Evolutionary conservation across 2,113 vertebrate genomes (phyloP).

Genomic region (Gambusia holbrooki): DNA sequence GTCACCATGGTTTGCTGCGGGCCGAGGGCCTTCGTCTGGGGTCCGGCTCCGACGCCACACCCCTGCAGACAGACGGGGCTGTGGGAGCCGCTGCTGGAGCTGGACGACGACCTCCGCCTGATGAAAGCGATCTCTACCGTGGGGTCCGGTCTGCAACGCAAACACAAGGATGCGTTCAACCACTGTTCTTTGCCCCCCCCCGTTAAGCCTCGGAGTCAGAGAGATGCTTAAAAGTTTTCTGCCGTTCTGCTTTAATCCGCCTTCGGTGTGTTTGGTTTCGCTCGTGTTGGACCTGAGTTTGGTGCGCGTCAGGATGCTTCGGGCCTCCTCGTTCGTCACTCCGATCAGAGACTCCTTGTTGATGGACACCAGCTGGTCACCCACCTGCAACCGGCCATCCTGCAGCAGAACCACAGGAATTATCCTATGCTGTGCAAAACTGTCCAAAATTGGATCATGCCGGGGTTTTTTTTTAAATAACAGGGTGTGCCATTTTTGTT

Average conservation of each 20-base stretch:
- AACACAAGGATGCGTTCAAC: neutral
- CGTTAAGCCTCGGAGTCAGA: neutral
- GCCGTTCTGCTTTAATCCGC: no score
- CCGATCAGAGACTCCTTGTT: slow-evolving; percentile 95
- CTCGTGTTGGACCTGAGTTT: slow-evolving; percentile 83
- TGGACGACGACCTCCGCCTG: slow-evolving; percentile 75
- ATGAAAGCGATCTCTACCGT: slow-evolving; percentile 93
- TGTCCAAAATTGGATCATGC: no score
- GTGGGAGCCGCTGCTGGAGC: slow-evolving; percentile 76
- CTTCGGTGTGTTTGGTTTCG: neutral
- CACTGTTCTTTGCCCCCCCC: neutral
- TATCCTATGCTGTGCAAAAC: no score
- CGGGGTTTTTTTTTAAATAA: no score
- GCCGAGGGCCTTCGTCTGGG: slow-evolving; percentile 54
- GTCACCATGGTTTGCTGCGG: slow-evolving; percentile 54
- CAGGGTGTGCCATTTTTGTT: no score
- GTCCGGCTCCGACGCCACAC: slow-evolving; percentile 18
- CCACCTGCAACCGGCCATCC: slow-evolving; percentile 91
- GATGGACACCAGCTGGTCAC: slow-evolving; percentile 93
- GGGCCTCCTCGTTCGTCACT: slow-evolving; percentile 91
- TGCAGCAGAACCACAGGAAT: slow-evolving; percentile 54
- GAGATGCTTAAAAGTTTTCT: neutral
- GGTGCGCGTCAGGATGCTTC: slow-evolving; percentile 84
- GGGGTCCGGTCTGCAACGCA: slow-evolving; percentile 82
- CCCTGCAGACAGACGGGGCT: slow-evolving; percentile 68